These are phyloP conservation scores for Zonitis immaculata DNA, from an alignment of 2,888 invertebrate species.

Conservation along the genomic window DNA sequence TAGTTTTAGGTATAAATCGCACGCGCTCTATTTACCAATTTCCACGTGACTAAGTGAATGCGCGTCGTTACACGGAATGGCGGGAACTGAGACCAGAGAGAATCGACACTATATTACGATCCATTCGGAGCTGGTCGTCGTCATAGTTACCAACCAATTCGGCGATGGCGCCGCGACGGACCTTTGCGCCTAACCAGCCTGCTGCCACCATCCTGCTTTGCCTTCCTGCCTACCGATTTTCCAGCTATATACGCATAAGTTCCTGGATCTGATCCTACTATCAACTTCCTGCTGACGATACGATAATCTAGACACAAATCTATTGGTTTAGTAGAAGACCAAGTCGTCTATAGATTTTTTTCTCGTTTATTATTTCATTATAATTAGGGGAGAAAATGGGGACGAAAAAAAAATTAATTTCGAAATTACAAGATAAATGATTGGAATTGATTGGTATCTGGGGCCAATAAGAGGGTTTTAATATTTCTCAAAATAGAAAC, in stretches of 20 bases:
- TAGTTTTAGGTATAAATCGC: conserved; percentile 23
- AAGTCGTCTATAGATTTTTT: no score
- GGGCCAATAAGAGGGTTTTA: neutral
- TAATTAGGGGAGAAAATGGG: no score
- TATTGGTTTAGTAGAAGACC: neutral
- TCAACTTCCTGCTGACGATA: conserved; percentile 2
- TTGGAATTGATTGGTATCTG: neutral
- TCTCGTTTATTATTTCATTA: no score
- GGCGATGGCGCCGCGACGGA: conserved; percentile 47
- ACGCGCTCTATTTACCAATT: conserved; percentile 26
- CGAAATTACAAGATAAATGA: neutral
- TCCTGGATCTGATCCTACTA: conserved; percentile 1
- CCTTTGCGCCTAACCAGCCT: conserved; percentile 31
- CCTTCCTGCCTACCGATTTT: neutral
- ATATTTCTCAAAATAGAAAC: neutral
- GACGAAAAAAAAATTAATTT: conserved; percentile 1
- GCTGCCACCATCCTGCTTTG: conserved; percentile 12
- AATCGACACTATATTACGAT: conserved; percentile 34
- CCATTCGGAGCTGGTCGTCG: conserved; percentile 44
- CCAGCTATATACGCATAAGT: conserved; percentile 1
- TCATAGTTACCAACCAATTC: conserved; percentile 47
- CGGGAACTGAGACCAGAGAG: conserved; percentile 43
- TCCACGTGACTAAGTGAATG: conserved; percentile 47
- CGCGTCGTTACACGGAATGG: conserved; percentile 49
- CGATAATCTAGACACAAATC: conserved; percentile 1